These are phyloP conservation scores for Petroica traversi DNA, from an alignment of 2,113 vertebrate genomes.

Conservation along the genomic window DNA sequence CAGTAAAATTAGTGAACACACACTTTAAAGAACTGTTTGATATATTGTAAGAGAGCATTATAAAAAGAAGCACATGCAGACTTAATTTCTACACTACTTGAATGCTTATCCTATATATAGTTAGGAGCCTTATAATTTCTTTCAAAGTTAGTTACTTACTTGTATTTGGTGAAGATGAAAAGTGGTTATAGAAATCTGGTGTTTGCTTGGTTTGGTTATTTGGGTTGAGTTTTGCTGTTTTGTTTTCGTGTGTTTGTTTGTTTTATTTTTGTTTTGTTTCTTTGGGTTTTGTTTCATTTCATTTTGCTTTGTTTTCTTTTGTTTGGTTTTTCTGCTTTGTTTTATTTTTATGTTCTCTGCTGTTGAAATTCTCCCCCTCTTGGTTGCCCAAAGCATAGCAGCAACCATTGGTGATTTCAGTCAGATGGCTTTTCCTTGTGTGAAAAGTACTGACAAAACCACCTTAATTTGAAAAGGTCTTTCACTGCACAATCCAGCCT, in stretches of 20 bases:
- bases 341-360: neutral
- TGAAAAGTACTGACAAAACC: neutral
- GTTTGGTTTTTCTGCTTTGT: rapidly evolving
- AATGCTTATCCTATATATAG: neutral
- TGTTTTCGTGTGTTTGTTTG: neutral
- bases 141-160: neutral
- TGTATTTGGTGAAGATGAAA: neutral
- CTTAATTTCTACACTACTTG: neutral
- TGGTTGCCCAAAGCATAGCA: neutral
- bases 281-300: neutral
- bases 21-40: neutral
- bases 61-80: neutral
- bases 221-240: rapidly evolving
- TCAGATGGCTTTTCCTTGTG: neutral
- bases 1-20: neutral
- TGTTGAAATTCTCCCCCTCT: neutral
- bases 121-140: neutral
- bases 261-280: too few species aligned
- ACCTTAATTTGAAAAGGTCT: neutral
- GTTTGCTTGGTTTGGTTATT: neutral
- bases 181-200: neutral
- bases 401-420: neutral
- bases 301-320: neutral
- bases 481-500: neutral
- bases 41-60: neutral